Conservation (phyloP, 2,797 vertebrate genomes). For the Bovichtus diacanthus region DNA sequence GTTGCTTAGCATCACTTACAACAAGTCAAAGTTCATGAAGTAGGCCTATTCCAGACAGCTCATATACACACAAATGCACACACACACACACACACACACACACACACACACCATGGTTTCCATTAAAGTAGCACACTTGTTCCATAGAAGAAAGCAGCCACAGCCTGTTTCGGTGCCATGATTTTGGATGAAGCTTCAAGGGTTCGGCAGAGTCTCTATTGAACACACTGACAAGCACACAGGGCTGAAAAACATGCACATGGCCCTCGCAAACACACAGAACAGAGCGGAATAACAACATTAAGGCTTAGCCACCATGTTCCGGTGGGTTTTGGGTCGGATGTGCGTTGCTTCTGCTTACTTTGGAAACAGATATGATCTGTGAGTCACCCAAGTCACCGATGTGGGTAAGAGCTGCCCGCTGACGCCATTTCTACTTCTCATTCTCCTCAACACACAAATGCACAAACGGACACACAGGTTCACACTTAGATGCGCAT, state of each 20-base stretch:
- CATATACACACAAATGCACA: slow-evolving; percentile 19
- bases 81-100: neutral
- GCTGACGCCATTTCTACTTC: slow-evolving; percentile 54
- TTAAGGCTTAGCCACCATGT: slow-evolving; percentile 53
- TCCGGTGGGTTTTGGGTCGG: slow-evolving; percentile 67
- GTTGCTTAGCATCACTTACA: slow-evolving; percentile 57
- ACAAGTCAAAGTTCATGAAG: slow-evolving; percentile 55
- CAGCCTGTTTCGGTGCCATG: slow-evolving; percentile 42
- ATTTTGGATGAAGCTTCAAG: slow-evolving; percentile 53
- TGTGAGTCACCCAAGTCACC: slow-evolving; percentile 71
- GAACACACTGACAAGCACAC: slow-evolving; percentile 32
- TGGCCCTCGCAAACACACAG: slow-evolving; percentile 22
- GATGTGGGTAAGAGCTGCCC: slow-evolving; percentile 72
- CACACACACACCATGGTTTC: slow-evolving; percentile 39
- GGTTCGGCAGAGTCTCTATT: slow-evolving; percentile 32
- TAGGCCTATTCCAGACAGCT: slow-evolving; percentile 21
- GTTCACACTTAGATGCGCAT: neutral
- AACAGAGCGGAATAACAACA: slow-evolving; percentile 47
- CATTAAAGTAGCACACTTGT: slow-evolving; percentile 51
- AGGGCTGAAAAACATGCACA: slow-evolving; percentile 44
- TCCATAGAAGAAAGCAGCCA: slow-evolving; percentile 50
- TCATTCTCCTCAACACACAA: slow-evolving; percentile 5
- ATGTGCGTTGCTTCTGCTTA: slow-evolving; percentile 54
- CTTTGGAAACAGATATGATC: slow-evolving; percentile 78
- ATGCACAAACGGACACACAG: neutral